Conservation (phyloP, 2,113 vertebrate species). For the Indicator indicator region DNA sequence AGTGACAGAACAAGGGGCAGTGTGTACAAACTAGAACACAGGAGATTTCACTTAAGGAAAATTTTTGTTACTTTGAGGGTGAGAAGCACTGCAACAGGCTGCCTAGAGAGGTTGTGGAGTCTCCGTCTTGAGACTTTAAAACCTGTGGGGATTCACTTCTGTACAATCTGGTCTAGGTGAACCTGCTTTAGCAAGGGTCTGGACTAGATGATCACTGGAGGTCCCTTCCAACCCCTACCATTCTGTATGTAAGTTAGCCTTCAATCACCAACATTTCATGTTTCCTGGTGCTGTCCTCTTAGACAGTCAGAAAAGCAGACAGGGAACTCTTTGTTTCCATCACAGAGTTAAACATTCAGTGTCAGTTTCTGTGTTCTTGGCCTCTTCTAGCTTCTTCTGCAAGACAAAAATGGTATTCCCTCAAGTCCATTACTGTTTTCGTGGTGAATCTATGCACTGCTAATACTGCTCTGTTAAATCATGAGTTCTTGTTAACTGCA, state of each 20-base stretch:
- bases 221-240: too few species aligned
- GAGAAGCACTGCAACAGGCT: too few species aligned
- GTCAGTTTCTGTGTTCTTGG: constrained; percentile 31
- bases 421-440: constrained; percentile 8
- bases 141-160: too few species aligned
- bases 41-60: too few species aligned
- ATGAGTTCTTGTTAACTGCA: not conserved
- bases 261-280: not conserved
- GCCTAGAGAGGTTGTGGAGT: too few species aligned
- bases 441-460: not conserved
- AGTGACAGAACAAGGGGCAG: not conserved
- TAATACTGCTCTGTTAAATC: constrained; percentile 14
- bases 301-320: not conserved
- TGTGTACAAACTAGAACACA: not conserved
- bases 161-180: too few species aligned
- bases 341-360: not conserved
- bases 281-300: not conserved
- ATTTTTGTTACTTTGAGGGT: too few species aligned
- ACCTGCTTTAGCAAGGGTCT: too few species aligned
- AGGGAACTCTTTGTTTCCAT: constrained; percentile 33
- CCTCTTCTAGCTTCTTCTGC: constrained; percentile 24
- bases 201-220: too few species aligned
- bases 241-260: not conserved
- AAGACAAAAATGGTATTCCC: constrained; percentile 38
- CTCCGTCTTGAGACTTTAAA: too few species aligned